Base-by-base conservation (phyloP, 1,140 invertebrate genomes). In the Cherax destructor region DNA sequence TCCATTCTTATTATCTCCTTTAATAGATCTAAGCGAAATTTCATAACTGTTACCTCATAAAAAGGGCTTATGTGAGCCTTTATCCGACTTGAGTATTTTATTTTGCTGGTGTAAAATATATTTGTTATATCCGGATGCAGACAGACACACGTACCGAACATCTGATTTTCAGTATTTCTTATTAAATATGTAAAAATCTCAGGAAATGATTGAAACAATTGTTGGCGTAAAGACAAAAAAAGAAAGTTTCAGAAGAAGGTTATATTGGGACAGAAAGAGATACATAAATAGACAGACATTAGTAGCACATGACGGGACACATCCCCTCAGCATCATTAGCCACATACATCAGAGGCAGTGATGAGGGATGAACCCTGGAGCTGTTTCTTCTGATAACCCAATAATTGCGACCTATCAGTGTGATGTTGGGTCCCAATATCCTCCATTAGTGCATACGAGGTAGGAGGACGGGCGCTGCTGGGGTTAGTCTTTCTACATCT, bases 301-400 rank as follows among this genome's bases (percentile, higher is more conserved):
- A 41, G 30, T 41, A 41, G 30, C 30, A 41, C 30, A 41, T 41
- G 69, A 74, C n/a, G 21, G 61, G 21, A 16, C 16, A 69, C 10
- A 21, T 6, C 18, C 65, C 65, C 65, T 18, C 13, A 0, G 65
- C 5, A 21, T 69, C 65, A 69, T 69, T 69, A 69, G 65, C 18
- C 65, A 13, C 13, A 18, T 5, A 21, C 65, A 18, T 11, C 5
- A 5, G 69, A 74, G n/a, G 24, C 2, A 74, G 69, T 9, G 69
- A 74, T 74, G 69, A 74, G 9, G 4, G 11, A 74, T 30, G 69
- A 30, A 16, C 69, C 24, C 69, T 9, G 9, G n/a, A 24, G 4
- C 24, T 30, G 69, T 74, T 74, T 74, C 69, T 74, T 74, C n/a
- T 74, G 69, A 74, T 74, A 21, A 74, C 69, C n/a, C 69, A 74